These are phyloP conservation scores for Helostoma temminkii DNA, from an alignment of 2,797 vertebrate species.

Conservation along the genomic window DNA sequence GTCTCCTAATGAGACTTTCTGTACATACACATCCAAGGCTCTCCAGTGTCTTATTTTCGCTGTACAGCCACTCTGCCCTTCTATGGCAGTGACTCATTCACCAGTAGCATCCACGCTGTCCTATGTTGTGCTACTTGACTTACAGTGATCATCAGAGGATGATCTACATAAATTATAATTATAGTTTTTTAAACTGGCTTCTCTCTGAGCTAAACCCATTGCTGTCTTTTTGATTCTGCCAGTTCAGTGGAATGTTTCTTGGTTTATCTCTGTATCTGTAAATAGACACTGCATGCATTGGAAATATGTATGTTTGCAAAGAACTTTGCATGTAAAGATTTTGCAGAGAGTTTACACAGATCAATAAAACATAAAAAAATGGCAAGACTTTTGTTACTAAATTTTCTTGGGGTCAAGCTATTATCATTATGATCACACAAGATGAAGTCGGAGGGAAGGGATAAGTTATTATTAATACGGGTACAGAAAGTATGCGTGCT, in stretches of 20 bases:
- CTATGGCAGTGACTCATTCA: constrained; percentile 49
- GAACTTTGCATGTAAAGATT: constrained; percentile 91
- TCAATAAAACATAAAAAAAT: constrained; percentile 82
- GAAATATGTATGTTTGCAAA: constrained; percentile 88
- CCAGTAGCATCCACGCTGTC: constrained; percentile 51
- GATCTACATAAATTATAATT: constrained; percentile 34
- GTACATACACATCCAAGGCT: constrained; percentile 39
- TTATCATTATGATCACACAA: neutral
- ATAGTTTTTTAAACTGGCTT: constrained; percentile 50
- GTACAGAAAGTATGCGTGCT: neutral
- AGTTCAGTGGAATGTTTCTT: constrained; percentile 76
- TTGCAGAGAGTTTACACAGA: constrained; percentile 86
- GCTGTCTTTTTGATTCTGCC: constrained; percentile 70
- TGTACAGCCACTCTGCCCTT: constrained; percentile 47
- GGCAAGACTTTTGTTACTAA: neutral
- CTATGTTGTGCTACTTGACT: constrained; percentile 45
- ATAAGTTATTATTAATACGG: too few relatives aligned
- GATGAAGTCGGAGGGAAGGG: neutral
- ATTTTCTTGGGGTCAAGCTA: neutral
- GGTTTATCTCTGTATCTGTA: constrained; percentile 83
- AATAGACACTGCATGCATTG: constrained; percentile 90
- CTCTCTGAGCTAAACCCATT: constrained; percentile 50
- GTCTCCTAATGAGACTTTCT: constrained; percentile 39
- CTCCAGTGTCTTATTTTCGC: constrained; percentile 57
- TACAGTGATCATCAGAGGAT: constrained; percentile 40